Percentiles rank a stretch among this genome's conserved stretches.
phyloP scores from a whole-genome alignment of 1,140 invertebrate species.

The Danaus plexippus region DNA sequence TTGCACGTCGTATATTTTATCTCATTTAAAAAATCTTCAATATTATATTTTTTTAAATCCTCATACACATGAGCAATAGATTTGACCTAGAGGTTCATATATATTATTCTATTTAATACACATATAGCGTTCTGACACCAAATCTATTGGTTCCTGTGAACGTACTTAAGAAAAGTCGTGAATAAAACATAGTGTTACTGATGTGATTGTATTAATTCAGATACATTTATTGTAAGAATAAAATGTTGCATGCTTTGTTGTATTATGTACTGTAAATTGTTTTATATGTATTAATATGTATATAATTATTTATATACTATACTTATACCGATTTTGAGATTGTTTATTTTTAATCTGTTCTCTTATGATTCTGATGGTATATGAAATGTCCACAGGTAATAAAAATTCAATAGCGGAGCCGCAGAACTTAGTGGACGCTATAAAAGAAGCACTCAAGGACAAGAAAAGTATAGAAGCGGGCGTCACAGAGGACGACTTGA shows the following conservation, averaged over 20 bases:
- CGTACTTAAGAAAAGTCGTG: too few species aligned
- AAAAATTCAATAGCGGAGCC: slow-evolving; percentile 75
- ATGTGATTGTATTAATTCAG: too few species aligned
- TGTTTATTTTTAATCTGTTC: too few species aligned
- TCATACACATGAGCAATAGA: slow-evolving; percentile 2
- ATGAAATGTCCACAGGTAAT: slow-evolving; percentile 67
- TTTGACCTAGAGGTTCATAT: slow-evolving; percentile 1
- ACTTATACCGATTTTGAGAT: too few species aligned
- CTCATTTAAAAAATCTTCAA: not conserved
- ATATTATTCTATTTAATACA: not conserved
- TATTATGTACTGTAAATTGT: slow-evolving; percentile 11
- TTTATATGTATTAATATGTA: too few species aligned
- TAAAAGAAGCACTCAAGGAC: slow-evolving; percentile 73
- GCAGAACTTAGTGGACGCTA: slow-evolving; percentile 73
- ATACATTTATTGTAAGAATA: too few species aligned
- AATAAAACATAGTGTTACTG: too few species aligned
- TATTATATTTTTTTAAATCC: slow-evolving; percentile 1
- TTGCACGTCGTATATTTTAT: slow-evolving; percentile 1
- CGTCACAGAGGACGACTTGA: slow-evolving; percentile 36
- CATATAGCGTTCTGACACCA: too few species aligned
- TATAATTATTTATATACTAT: too few species aligned
- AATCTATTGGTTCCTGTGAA: too few species aligned
- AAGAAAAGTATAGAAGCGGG: slow-evolving; percentile 53
- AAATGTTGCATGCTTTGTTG: slow-evolving; percentile 6
- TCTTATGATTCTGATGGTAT: too few species aligned